Percentiles rank a stretch among this genome's conserved stretches.
Conservation (phyloP, 2,888 invertebrate genomes). For the Caenorhabditis drosophilae region DNA sequence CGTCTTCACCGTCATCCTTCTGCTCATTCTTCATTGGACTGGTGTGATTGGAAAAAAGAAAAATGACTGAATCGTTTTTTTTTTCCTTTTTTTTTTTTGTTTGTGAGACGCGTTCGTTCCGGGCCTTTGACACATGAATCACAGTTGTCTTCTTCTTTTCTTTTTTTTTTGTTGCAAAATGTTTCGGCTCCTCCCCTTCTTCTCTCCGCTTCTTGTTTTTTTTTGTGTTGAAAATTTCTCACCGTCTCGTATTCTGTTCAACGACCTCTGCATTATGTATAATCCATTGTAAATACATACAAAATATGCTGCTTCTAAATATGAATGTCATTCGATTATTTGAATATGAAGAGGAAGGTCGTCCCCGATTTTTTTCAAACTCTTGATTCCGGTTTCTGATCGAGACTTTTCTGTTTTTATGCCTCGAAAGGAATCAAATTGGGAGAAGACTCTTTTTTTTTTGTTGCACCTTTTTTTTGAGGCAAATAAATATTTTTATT, state of each 20-base stretch:
- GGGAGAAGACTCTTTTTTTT: background rate
- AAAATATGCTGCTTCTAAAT: too few relatives aligned
- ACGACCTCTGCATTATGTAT: too few relatives aligned
- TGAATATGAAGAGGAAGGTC: too few relatives aligned
- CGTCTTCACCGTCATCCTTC: constrained; percentile 27
- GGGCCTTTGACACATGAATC: background rate
- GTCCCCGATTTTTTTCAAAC: too few relatives aligned
- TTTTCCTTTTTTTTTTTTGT: constrained; percentile 5
- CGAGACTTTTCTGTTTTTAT: background rate
- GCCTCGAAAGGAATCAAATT: too few relatives aligned
- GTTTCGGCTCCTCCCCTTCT: too few relatives aligned
- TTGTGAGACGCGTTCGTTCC: background rate
- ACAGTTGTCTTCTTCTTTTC: background rate
- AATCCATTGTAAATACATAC: too few relatives aligned
- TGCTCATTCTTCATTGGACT: constrained; percentile 36
- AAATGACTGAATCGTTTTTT: constrained; percentile 12
- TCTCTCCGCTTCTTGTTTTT: too few relatives aligned
- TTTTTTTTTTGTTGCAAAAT: background rate
- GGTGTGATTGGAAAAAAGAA: constrained; percentile 40
- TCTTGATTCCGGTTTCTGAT: constrained; percentile 1
- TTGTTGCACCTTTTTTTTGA: background rate
- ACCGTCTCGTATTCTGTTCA: too few relatives aligned
- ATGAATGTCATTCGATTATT: too few relatives aligned
- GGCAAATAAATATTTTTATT: background rate
- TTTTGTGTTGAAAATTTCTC: too few relatives aligned